These are phyloP conservation scores for Synanthedon andrenaeformis DNA, from an alignment of 2,888 invertebrate genomes.

Conservation along the genomic window DNA sequence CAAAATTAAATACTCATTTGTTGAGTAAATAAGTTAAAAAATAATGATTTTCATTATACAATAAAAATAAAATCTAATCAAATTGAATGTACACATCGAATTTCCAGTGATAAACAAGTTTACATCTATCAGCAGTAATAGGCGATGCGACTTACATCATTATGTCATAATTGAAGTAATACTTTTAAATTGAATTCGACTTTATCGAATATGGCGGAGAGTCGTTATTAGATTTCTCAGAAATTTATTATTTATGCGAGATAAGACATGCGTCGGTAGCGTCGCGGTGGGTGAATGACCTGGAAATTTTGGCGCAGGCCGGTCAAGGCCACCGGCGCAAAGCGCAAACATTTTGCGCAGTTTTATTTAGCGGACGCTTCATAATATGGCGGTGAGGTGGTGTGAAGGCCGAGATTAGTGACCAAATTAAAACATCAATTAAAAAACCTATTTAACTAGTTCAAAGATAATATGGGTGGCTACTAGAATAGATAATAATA, in stretches of 20 bases:
- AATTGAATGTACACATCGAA: too few species aligned
- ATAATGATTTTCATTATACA: too few species aligned
- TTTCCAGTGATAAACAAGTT: slow-evolving; percentile 58
- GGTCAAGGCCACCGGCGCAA: slow-evolving; percentile 59
- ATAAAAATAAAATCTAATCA: too few species aligned
- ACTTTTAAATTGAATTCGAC: background rate
- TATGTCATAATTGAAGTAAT: too few species aligned
- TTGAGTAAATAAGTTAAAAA: too few species aligned
- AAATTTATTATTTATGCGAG: slow-evolving; percentile 44
- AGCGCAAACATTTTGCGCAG: slow-evolving; percentile 23
- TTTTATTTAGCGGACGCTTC: slow-evolving; percentile 20
- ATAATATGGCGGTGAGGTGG: background rate
- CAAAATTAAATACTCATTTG: too few species aligned
- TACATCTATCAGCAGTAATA: slow-evolving; percentile 33
- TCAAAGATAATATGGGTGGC: too few species aligned
- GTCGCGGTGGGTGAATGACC: slow-evolving; percentile 60
- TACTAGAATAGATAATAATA: too few species aligned
- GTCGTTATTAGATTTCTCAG: slow-evolving; percentile 23
- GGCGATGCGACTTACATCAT: too few species aligned
- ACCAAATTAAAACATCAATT: too few species aligned
- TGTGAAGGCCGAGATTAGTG: background rate
- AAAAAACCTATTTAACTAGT: background rate
- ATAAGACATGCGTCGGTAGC: slow-evolving; percentile 60
- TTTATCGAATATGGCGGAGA: slow-evolving; percentile 10
- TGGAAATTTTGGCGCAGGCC: slow-evolving; percentile 69